Evolutionary conservation across 2,888 invertebrate genomes (phyloP).

Genomic region (Campoplex capitator): DNA sequence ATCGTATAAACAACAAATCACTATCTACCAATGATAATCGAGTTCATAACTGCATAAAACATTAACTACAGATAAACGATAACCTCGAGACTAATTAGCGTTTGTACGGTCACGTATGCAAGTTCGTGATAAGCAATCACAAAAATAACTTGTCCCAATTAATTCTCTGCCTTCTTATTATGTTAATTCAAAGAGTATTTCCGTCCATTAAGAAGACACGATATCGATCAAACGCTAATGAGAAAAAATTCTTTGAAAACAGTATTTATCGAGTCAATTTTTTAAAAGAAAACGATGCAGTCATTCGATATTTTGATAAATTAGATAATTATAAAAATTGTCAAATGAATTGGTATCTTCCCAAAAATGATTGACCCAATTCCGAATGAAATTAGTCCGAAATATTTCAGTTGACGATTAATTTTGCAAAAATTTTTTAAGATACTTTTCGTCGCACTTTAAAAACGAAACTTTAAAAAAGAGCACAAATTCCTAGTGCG

Average conservation of each 20-base stretch:
- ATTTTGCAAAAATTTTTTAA: neutral
- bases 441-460: neutral
- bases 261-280: neutral
- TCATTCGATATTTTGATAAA: neutral
- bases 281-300: too few species aligned
- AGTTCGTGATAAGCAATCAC: conserved; percentile 6
- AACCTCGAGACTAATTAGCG: conserved; percentile 4
- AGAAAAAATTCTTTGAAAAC: neutral
- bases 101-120: neutral
- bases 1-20: neutral
- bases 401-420: too few species aligned
- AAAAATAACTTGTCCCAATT: conserved; percentile 8
- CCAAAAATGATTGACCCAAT: neutral
- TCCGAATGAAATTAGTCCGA: neutral
- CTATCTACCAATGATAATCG: neutral
- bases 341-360: neutral
- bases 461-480: neutral
- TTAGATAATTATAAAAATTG: neutral
- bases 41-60: neutral
- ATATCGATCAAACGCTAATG: neutral
- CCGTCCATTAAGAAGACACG: neutral
- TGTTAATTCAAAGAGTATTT: neutral
- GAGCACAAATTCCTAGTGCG: neutral
- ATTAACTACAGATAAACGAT: conserved; percentile 6
- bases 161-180: neutral